A percentile compares a stretch with the other conserved stretches of the same genome.
Evolutionary conservation across 2,113 vertebrate genomes (phyloP).

Genomic region (Sitta europaea): DNA sequence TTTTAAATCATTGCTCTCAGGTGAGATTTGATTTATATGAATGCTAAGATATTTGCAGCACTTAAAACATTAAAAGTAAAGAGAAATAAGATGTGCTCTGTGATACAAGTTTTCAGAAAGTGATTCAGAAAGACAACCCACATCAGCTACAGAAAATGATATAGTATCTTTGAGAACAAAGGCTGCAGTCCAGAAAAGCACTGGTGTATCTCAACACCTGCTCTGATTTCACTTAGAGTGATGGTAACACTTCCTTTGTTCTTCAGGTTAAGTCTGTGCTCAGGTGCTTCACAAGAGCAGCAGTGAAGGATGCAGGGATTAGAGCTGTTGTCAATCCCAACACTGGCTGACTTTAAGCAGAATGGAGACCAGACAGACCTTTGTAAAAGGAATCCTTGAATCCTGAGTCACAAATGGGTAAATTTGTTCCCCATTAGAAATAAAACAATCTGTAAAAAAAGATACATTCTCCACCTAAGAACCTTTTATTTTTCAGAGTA

Average conservation of each 20-base stretch:
- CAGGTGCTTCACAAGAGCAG: neutral
- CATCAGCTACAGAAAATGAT: fast-evolving
- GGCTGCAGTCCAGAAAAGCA: neutral
- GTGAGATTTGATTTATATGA: neutral
- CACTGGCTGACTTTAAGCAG: neutral
- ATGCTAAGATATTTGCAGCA: neutral
- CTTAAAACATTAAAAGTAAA: neutral
- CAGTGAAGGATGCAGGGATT: neutral
- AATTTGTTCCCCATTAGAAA: neutral
- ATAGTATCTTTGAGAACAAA: neutral
- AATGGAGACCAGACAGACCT: neutral
- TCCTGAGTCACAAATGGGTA: neutral
- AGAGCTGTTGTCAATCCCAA: fast-evolving
- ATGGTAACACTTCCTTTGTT: fast-evolving
- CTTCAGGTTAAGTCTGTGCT: neutral
- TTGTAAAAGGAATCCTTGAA: neutral
- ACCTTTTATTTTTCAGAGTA: neutral
- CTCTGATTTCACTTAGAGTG: neutral
- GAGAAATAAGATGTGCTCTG: neutral
- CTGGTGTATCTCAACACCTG: neutral
- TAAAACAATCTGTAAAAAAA: neutral
- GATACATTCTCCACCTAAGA: neutral
- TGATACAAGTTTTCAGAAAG: neutral
- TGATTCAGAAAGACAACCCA: neutral
- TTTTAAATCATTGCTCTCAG: neutral